Base-by-base conservation (phyloP, 2,888 invertebrate genomes). In the Drosophila austrosaltans region DNA sequence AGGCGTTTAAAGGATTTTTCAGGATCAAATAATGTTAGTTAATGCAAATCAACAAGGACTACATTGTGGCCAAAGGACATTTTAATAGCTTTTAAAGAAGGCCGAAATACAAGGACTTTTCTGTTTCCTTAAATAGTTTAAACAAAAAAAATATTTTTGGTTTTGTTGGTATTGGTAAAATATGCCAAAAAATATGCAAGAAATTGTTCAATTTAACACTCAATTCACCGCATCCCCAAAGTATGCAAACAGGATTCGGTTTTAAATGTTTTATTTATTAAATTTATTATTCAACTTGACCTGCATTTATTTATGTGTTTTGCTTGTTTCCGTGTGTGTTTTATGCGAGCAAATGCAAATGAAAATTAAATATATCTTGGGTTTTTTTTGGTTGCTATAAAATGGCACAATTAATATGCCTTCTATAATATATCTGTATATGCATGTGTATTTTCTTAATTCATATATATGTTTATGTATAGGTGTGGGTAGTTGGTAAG, bases 221-320 rank as follows among this genome's bases (percentile, higher is more conserved):
- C 12, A 48, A 48, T 48, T 25, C 12, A 12, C 25, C 12, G 10
- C 48, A 10, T 25, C 25, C 8, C 22, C 10, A 25, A 36, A 39
- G 12, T 22, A 57, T 57, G 22, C 48, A 36, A 22, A 20, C 6
- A 57, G 1, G 2, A 10, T 22, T 39, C n/a, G 3, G 8, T 20
- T 20, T 56, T 25, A 5, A 57, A 36, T 75, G 44, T 63, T 64
- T 66, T 66, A 70, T 75, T 58, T 72, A 66, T 63, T 76, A 64
- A 53, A 44, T 70, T 75, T 71, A 76, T 76, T 76, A 76, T 76
- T 75, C 44, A 70, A 76, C 66, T 76, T 70, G 63, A 62, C 59
- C 72, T 75, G 72, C 75, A 59, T 53, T 36, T 56, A 63, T 68
- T 53, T 61, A 5, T 59, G 25, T 39, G 30, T 59, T 59, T 48